Conservation (phyloP, 2,113 vertebrate species). For the Talpa occidentalis region DNA sequence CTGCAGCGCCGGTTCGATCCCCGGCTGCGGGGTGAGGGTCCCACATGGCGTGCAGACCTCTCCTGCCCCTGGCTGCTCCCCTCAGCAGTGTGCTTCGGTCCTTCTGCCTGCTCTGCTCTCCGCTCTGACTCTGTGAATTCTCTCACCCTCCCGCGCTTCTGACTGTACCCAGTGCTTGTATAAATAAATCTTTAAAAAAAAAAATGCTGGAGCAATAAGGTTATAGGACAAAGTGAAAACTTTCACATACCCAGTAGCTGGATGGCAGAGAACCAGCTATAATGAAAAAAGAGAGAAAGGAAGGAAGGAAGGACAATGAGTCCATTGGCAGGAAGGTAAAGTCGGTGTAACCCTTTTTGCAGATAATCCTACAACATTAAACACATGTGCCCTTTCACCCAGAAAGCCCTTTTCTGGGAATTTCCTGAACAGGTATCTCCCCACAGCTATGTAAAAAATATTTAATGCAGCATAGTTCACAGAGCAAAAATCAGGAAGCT, state of each 20-base stretch:
- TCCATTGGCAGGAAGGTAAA: neutral
- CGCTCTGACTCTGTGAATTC: no score
- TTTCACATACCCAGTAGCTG: neutral
- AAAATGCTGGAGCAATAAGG: neutral
- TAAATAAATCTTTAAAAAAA: no score
- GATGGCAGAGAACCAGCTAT: neutral
- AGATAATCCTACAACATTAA: neutral
- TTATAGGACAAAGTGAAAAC: neutral
- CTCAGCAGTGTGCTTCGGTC: no score
- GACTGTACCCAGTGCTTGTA: no score
- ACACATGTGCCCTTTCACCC: neutral
- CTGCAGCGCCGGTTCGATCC: no score
- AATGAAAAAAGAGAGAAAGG: no score
- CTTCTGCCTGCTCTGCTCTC: no score
- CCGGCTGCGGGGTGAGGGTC: no score
- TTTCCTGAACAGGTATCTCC: neutral
- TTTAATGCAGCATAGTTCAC: neutral
- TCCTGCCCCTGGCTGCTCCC: no score
- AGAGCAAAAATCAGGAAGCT: neutral
- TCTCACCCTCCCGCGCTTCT: no score
- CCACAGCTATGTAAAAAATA: neutral
- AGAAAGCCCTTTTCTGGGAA: neutral
- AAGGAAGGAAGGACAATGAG: no score
- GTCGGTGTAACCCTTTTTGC: neutral
- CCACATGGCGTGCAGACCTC: no score